Evolutionary conservation across 2,888 invertebrate species (phyloP), one percentile per base, ranked within the genome.

Genomic region (Phalera bucephala): DNA sequence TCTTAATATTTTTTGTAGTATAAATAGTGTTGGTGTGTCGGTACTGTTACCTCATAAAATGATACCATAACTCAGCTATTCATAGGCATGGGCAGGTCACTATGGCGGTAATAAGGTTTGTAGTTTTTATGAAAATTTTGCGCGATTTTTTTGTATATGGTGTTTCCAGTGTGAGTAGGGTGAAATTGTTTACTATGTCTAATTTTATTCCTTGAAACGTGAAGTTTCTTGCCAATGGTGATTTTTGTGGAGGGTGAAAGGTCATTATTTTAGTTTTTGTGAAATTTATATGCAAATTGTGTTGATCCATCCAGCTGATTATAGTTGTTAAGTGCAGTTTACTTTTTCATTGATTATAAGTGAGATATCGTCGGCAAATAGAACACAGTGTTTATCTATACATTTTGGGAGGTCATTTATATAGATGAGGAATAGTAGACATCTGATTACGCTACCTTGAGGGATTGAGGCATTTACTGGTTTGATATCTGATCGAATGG

Each of bases 281-380:
- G 20, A 17, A 32, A n/a, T 36, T 36, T 15, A 36, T 36, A 31
- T 36, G 31, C 3, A 36, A 22, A 12, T 36, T 36, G 15, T 36
- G 31, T 4, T 31, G 11, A 7, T 21, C 9, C 22, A 36, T 27
- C 31, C 23, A 25, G 9, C 3, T 25, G 12, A 3, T 14, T 5
- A 26, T 3, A 20, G 29, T 29, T 35, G 3, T 6, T 29, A 35
- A 3, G 11, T 11, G 2, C n/a, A n/a, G n/a, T n/a, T n/a, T n/a
- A n/a, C n/a, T n/a, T n/a, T n/a, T n/a, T n/a, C n/a, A n/a, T n/a
- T n/a, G n/a, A 12, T 22, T 13, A 15, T 14, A 10, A 35, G 8
- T 2, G 34, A 35, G 2, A 35, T n/a, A 11, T 35, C 34, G 4
- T 35, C 34, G 20, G 34, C 34, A 9, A 29, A 35, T 6, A 35